These are phyloP conservation scores for Atherinosoma microstoma DNA, from an alignment of 2,797 vertebrate species.

Conservation along the genomic window DNA sequence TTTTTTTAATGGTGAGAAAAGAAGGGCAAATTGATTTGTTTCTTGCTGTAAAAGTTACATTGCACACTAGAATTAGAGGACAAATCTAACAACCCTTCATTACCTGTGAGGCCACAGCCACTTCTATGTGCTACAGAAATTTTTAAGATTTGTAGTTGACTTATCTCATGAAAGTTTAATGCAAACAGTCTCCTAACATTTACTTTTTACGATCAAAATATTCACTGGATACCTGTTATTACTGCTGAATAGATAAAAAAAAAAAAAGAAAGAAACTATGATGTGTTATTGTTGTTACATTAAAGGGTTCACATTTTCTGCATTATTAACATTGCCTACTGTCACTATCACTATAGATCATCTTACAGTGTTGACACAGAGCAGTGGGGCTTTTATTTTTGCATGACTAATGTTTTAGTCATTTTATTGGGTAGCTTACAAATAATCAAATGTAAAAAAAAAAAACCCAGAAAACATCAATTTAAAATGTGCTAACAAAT, in stretches of 20 bases:
- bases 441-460: not conserved
- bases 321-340: not conserved
- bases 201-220: not conserved
- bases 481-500: not conserved
- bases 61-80: not conserved
- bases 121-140: not conserved
- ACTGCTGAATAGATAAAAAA: not conserved
- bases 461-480: not conserved
- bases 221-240: not conserved
- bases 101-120: no score
- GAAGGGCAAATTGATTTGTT: not conserved
- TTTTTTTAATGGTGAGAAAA: not conserved
- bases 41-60: constrained; percentile 1
- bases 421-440: not conserved
- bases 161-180: no score
- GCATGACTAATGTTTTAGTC: not conserved
- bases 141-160: no score
- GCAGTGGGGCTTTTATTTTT: not conserved
- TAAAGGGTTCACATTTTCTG: not conserved
- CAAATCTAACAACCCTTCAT: no score
- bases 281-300: no score
- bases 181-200: not conserved
- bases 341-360: not conserved
- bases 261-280: not conserved
- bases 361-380: not conserved